phyloP scores from a whole-genome alignment of 2,113 vertebrate genomes.

The Eudyptes chrysolophus region DNA sequence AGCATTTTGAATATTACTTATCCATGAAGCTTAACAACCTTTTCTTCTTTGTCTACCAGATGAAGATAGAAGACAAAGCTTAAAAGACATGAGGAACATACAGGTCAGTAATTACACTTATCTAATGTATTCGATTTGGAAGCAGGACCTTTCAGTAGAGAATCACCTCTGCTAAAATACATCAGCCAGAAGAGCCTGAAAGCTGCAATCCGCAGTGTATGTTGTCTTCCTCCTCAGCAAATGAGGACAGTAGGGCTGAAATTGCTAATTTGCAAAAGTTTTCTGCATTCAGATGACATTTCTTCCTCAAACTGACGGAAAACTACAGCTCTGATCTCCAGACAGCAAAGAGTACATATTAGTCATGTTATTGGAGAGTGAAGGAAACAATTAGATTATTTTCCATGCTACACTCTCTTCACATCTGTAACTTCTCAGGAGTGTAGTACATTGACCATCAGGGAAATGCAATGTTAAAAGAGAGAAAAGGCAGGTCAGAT shows the following conservation, averaged over 20 bases:
- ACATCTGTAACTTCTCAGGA: neutral
- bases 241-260: neutral
- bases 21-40: neutral
- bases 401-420: neutral
- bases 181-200: neutral
- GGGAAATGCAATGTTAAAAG: neutral
- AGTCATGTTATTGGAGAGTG: neutral
- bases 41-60: neutral
- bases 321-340: neutral
- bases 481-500: neutral
- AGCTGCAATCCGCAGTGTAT: neutral
- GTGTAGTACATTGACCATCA: neutral
- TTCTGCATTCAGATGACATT: neutral
- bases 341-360: neutral
- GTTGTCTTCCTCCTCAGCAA: neutral
- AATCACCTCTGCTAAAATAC: neutral
- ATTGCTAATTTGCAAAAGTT: neutral
- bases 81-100: neutral
- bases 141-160: neutral
- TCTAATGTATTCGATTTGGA: neutral
- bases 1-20: neutral
- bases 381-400: neutral
- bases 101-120: neutral
- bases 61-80: neutral
- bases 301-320: neutral